Evolutionary conservation across 2,797 vertebrate genomes (phyloP), one percentile per base, ranked within the genome.

Genomic region (Squalus acanthias): DNA sequence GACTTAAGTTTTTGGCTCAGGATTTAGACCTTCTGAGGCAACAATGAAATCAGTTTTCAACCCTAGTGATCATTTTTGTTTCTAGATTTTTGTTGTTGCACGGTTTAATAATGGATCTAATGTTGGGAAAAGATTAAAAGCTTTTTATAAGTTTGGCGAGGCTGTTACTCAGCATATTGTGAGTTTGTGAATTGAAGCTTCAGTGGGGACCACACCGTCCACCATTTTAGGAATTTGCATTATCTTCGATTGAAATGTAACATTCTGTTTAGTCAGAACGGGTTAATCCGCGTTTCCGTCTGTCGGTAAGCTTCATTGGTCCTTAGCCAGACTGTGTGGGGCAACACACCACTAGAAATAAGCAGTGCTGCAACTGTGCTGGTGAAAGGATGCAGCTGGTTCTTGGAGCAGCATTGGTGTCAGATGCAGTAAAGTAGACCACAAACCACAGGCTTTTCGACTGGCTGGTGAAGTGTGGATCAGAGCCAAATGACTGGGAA

Each of bases 321-420:
- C 17, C 5, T n/a, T 33, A 9, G 29, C 29, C 50, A 69, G 50
- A 53, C 70, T 95, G 24, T 76, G 50, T 76, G 26, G 70, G 53
- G 94, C 50, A 72, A 95, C 50, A 57, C 53, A 60, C 12, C 12
- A 17, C 70, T 57, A 57, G 94, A 60, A 12, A n/a, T 95, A 57
- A 57, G 46, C 29, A 74, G 20, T 57, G 1, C 24, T 76, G 53
- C 70, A 76, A 76, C 50, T 74, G 10, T n/a, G 12, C 7, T 29
- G 13, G 70, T 76, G 70, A 76, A 95, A 74, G 94, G 94, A 95
- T 95, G 72, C 94, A 95, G 94, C 94, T 95, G 94, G 50, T 60
- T 76, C 94, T 76, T 60, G 33, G 89, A 92, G 60, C 89, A 63
- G 89, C 26, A 65, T 92, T 8, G 50, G 70, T 76, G 7, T 95